Percentiles rank a stretch among this genome's conserved stretches.
Evolutionary conservation across 64 coral and sea anemone genomes (phyloP).

Genomic region (Hydrozoanthus tunicans): DNA sequence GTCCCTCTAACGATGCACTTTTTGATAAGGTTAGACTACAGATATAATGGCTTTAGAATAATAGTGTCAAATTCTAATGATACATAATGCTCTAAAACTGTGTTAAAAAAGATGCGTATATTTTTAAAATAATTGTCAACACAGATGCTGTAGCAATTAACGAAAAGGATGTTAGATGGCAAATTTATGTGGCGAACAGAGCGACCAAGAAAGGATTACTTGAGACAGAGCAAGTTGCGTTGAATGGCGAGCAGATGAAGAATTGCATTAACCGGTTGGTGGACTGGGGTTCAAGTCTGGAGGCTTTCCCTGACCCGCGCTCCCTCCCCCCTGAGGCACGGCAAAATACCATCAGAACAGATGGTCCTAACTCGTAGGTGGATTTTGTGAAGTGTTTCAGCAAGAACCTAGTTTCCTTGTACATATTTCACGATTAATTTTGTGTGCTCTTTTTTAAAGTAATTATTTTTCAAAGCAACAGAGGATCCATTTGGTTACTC

Average conservation of each 20-base stretch:
- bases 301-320: conserved; percentile 37
- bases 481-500: too few relatives aligned
- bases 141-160: conserved; percentile 39
- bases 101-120: too few relatives aligned
- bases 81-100: too few relatives aligned
- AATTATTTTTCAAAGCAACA: too few relatives aligned
- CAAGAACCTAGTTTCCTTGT: too few relatives aligned
- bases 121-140: neutral
- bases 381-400: too few relatives aligned
- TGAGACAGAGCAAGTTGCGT: neutral
- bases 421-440: too few relatives aligned
- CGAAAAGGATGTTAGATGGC: conserved; percentile 36
- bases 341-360: conserved; percentile 3
- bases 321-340: neutral
- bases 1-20: too few relatives aligned
- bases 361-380: neutral
- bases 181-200: conserved; percentile 12
- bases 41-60: too few relatives aligned
- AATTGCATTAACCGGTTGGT: conserved; percentile 38
- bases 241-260: conserved; percentile 17
- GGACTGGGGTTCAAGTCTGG: conserved; percentile 45
- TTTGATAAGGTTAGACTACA: too few relatives aligned
- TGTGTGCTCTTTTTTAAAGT: too few relatives aligned
- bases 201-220: neutral
- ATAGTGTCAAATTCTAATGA: too few relatives aligned